Conservation (phyloP, 2,113 vertebrate genomes). For the Scatophagus argus region DNA sequence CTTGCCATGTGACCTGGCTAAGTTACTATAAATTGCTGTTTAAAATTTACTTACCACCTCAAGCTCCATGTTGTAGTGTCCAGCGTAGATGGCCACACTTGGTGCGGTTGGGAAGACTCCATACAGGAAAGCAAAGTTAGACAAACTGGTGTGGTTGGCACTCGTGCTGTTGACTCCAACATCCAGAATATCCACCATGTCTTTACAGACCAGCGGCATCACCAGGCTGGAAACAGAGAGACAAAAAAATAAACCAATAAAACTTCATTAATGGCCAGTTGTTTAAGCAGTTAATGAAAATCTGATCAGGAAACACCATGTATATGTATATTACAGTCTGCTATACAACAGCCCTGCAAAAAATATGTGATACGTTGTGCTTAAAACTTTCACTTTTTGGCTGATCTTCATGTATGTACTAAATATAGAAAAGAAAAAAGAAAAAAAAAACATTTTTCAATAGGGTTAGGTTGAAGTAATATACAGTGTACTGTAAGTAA, state of each 20-base stretch:
- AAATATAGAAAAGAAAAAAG: too few relatives aligned
- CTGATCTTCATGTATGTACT: neutral
- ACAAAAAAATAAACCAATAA: neutral
- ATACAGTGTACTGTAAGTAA: neutral
- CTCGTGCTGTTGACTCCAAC: constrained; percentile 80
- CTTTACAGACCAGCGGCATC: constrained; percentile 96
- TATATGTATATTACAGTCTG: too few relatives aligned
- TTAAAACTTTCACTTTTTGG: too few relatives aligned
- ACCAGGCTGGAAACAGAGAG: constrained; percentile 84
- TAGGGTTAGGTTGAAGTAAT: too few relatives aligned
- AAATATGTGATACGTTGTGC: too few relatives aligned
- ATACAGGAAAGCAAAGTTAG: constrained; percentile 98
- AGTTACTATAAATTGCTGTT: neutral
- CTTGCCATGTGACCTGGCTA: neutral
- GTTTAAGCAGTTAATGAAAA: neutral
- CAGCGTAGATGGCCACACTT: constrained; percentile 96
- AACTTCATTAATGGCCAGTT: neutral
- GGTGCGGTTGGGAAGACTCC: constrained; percentile 97
- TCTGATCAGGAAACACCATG: neutral
- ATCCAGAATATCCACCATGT: constrained; percentile 96
- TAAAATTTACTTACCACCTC: constrained; percentile 90
- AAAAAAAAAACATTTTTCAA: too few relatives aligned
- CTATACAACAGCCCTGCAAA: too few relatives aligned
- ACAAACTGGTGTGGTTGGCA: constrained; percentile 94
- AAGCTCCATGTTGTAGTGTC: constrained; percentile 96